A percentile compares a stretch with the other conserved stretches of the same genome.
These are phyloP conservation scores for Cinclus cinclus DNA, from an alignment of 2,113 vertebrate genomes.

Conservation along the genomic window DNA sequence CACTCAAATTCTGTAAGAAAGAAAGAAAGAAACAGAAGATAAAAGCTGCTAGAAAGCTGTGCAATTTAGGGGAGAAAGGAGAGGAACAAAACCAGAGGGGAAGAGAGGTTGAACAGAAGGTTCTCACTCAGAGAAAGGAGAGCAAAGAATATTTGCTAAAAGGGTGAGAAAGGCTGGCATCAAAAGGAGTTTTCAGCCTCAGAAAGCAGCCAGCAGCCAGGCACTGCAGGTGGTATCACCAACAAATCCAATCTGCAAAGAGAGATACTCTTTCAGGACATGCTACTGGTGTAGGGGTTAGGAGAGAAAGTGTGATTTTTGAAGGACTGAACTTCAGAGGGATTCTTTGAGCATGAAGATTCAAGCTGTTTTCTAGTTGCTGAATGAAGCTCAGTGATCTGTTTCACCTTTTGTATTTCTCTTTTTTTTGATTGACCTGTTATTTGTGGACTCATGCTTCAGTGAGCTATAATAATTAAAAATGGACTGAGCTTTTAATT, in stretches of 20 bases:
- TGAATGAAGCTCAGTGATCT: not conserved
- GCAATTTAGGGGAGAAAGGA: conserved; percentile 30
- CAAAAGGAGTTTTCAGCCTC: conserved; percentile 14
- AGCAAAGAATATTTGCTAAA: not conserved
- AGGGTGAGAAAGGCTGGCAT: not conserved
- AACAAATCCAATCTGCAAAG: not conserved
- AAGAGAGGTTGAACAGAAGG: conserved; percentile 7
- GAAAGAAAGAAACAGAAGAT: not conserved
- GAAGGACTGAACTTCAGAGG: not conserved
- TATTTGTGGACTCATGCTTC: conserved; percentile 19
- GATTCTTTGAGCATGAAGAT: not conserved
- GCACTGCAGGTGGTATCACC: not conserved
- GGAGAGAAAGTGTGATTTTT: not conserved
- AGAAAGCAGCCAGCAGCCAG: not conserved
- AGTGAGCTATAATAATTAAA: conserved; percentile 6
- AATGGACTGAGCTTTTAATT: not conserved
- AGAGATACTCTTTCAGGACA: not conserved
- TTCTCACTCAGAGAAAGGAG: not conserved
- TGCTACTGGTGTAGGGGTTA: not conserved
- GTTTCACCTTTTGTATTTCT: not conserved
- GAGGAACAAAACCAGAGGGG: not conserved
- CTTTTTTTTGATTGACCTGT: not conserved
- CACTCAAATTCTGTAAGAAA: not conserved
- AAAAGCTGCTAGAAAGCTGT: conserved; percentile 11
- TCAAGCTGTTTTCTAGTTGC: conserved; percentile 7